Base-by-base conservation (phyloP, 2,888 invertebrate species). In the Masnerella sp. region DNA sequence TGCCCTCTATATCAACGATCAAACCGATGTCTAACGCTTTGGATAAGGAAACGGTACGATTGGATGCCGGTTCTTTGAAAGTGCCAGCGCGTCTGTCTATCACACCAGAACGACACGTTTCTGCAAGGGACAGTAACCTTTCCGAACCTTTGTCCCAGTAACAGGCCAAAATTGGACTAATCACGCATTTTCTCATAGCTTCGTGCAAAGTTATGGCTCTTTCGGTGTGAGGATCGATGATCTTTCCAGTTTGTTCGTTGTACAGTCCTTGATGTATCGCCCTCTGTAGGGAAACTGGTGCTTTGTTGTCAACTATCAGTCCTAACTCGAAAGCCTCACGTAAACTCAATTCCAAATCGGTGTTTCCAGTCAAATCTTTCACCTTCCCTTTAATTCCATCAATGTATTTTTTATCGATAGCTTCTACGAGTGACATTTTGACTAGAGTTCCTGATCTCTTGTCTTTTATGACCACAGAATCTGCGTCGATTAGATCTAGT, bases 231-330 rank as follows among this genome's bases (percentile, higher is more conserved):
- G 95, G 94, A 88, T 97, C 96, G 30, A 93, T 90, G 51, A 97
- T 91, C 89, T 95, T 95, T 8, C 96, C 95, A 0, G 92, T 92
- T 69, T 89, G 90, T 68, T 94, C 93, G 78, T 96, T 94, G 83
- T 96, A 96, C 0, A 96, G 88, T 1, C 96, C 96, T 88, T 95
- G 94, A 84, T 95, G 95, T 54, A 96, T 91, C 0, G 95, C 95
- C 81, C 95, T 90, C 84, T 96, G 96, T 25, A 96, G 87, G 9
- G 95, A 95, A 15, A 96, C 91, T 0, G 95, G 93, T 7, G 93
- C 94, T 86, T 94, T 93, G 77, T 92, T 93, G 82, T 96, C 96
- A 70, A 94, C 90, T 43, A 96, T 89, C 64, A 96, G 90, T 14
- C 95, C 95, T 69, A 92, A 90, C 85, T 94, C 92, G 81, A 95